A percentile compares a stretch with the other conserved stretches of the same genome.
Evolutionary conservation across 30 jellyfish, hydroid and myxozoan species (phyloP).

Genomic region (Aurelia aurita): DNA sequence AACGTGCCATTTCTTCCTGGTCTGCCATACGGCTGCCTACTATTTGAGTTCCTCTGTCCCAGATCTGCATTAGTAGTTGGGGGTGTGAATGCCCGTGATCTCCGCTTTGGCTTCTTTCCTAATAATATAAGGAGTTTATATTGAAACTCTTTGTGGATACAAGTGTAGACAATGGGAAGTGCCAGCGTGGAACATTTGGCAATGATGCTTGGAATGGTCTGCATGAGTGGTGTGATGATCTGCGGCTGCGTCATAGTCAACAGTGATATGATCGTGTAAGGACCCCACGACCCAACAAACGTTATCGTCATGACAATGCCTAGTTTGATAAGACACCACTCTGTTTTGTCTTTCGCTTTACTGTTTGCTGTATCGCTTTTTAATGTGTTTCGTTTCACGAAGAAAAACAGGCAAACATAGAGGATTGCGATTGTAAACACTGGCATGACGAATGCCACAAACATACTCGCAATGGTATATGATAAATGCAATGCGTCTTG

Average conservation of each 20-base stretch:
- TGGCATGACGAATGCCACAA: conserved; percentile 32
- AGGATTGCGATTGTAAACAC: not conserved
- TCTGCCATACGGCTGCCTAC: too few species aligned
- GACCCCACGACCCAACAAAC: conserved; percentile 31
- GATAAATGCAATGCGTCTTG: conserved; percentile 14
- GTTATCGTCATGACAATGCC: conserved; percentile 27
- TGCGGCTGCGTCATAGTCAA: conserved; percentile 19
- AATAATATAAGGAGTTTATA: not conserved
- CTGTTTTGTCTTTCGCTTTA: not conserved
- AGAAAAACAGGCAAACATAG: conserved; percentile 6
- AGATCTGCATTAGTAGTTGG: too few species aligned
- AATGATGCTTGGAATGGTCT: conserved; percentile 47
- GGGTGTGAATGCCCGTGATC: too few species aligned
- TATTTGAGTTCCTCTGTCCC: too few species aligned
- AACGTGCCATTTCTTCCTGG: too few species aligned
- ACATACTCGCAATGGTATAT: conserved; percentile 10
- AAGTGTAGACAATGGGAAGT: conserved; percentile 20
- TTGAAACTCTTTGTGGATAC: conserved; percentile 23
- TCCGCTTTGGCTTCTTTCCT: too few species aligned
- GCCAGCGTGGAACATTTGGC: conserved; percentile 48
- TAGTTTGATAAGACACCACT: not conserved
- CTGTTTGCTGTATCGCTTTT: conserved; percentile 2
- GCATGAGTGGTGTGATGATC: conserved; percentile 14
- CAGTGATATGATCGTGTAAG: conserved; percentile 26
- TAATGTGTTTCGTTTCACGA: conserved; percentile 24